Evolutionary conservation across 2,797 vertebrate genomes (phyloP).

Genomic region (Euphonia xanthogaster): DNA sequence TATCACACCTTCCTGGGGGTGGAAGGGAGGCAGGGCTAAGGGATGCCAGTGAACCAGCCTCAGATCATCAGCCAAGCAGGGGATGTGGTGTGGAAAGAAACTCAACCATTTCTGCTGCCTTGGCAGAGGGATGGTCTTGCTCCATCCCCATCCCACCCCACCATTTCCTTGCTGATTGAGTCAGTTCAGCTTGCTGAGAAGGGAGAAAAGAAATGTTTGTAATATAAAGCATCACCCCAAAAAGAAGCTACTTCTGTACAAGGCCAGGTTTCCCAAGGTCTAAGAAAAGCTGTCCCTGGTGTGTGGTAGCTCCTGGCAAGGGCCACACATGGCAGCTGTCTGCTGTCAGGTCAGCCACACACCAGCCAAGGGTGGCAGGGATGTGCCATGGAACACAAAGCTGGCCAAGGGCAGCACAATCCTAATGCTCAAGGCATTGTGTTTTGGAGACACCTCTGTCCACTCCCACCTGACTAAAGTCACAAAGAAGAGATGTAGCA

Average conservation of each 20-base stretch:
- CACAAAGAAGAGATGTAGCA: background rate
- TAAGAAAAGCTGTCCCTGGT: background rate
- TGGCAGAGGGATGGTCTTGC: background rate
- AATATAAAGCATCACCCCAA: background rate
- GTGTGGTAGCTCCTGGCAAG: background rate
- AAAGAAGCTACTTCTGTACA: background rate
- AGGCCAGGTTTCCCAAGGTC: background rate
- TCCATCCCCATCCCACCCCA: background rate
- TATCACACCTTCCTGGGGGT: background rate
- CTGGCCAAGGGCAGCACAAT: background rate
- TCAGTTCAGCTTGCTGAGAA: background rate
- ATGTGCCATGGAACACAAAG: fast-evolving
- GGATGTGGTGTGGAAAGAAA: background rate
- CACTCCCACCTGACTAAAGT: background rate
- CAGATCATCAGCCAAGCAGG: background rate
- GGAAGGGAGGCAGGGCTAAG: background rate
- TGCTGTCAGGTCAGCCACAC: background rate
- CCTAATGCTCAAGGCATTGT: fast-evolving
- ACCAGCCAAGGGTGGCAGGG: background rate
- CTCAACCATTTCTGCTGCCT: background rate
- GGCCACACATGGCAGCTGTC: fast-evolving
- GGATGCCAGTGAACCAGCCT: background rate
- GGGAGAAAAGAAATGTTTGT: background rate
- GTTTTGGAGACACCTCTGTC: background rate
- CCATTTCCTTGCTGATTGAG: background rate